These are phyloP conservation scores for Drosophila chauvacae DNA, from an alignment of 1,140 invertebrate genomes.

Conservation along the genomic window DNA sequence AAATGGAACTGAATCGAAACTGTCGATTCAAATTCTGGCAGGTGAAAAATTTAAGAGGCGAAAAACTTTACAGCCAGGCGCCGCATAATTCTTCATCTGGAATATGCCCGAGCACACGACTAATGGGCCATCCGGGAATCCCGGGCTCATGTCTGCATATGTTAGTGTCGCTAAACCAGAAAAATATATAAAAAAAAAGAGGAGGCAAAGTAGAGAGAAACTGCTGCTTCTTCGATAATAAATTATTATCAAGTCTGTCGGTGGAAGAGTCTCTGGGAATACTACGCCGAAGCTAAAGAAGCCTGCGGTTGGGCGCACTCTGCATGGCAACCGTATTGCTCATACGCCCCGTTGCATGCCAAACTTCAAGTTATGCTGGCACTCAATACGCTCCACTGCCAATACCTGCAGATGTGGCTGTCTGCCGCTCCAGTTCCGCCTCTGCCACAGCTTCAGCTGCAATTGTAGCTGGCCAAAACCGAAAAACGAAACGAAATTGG, in stretches of 20 bases:
- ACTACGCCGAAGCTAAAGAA: constrained; percentile 1
- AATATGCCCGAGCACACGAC: constrained; percentile 71
- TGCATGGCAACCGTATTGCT: constrained; percentile 67
- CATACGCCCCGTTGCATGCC: constrained; percentile 72
- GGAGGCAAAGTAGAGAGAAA: constrained; percentile 1
- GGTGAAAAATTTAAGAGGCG: constrained; percentile 12
- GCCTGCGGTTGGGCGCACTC: constrained; percentile 41
- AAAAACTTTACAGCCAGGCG: constrained; percentile 29
- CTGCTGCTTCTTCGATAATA: constrained; percentile 64
- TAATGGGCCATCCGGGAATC: constrained; percentile 76
- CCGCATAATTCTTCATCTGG: constrained; percentile 79
- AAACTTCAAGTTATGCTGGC: constrained; percentile 54
- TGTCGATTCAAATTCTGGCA: constrained; percentile 1
- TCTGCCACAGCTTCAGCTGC: constrained; percentile 41
- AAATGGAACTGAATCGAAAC: constrained; percentile 28
- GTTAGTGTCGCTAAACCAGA: constrained; percentile 48
- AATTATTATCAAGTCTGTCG: constrained; percentile 81
- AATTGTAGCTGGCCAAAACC: constrained; percentile 41
- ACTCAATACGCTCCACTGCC: constrained; percentile 70
- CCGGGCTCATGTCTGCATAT: constrained; percentile 43
- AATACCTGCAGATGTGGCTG: constrained; percentile 58
- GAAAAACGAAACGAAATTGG: constrained; percentile 72
- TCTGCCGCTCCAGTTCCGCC: constrained; percentile 28
- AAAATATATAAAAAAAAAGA: constrained; percentile 7
- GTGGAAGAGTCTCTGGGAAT: constrained; percentile 22